phyloP scores from a whole-genome alignment of 2,113 vertebrate genomes.

The Lophotis ruficrista region DNA sequence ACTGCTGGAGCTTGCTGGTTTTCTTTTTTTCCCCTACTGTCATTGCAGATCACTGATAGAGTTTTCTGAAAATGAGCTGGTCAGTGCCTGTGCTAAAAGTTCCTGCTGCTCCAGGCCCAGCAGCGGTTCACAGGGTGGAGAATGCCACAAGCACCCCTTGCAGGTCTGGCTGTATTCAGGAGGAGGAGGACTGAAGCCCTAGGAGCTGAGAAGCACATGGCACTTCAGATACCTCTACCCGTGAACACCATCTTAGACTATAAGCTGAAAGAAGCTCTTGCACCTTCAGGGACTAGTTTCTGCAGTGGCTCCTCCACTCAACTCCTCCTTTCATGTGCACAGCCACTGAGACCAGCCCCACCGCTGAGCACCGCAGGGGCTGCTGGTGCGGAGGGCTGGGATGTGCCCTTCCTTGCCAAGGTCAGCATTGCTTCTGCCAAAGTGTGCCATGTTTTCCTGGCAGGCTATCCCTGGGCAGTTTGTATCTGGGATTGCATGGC shows the following conservation, averaged over 20 bases:
- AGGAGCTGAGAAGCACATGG: neutral
- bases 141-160: neutral
- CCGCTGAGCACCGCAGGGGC: accelerated
- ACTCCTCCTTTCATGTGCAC: neutral
- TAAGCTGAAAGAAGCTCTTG: neutral
- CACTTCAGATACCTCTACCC: neutral
- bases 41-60: neutral
- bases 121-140: neutral
- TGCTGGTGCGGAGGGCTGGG: neutral
- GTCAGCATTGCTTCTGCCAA: neutral
- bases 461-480: neutral
- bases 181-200: neutral
- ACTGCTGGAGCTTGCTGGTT: neutral
- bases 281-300: neutral
- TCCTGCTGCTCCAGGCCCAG: neutral
- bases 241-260: neutral
- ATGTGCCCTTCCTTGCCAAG: neutral
- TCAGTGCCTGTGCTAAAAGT: neutral
- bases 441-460: neutral
- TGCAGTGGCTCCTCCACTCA: neutral
- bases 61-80: neutral
- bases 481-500: neutral
- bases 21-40: neutral
- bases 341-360: neutral
- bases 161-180: neutral